Base-by-base conservation (phyloP, 1,140 invertebrate genomes). In the Alviniconcha marisindica region DNA sequence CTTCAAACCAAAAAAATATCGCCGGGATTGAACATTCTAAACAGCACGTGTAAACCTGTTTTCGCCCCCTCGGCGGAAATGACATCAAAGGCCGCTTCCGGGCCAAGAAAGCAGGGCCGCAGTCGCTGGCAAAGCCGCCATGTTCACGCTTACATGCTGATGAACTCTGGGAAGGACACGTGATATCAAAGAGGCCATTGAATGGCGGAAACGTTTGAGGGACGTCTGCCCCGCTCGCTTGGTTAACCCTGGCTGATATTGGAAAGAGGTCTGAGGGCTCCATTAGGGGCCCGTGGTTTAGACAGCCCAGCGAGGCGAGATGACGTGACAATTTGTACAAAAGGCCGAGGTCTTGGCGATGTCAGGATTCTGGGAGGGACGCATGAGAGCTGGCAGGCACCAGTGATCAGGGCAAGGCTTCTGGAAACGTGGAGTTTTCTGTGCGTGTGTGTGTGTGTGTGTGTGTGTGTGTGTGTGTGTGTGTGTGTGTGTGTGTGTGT, bases 301-400 rank as follows among this genome's bases (percentile, higher is more conserved):
- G 36, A 21, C 5, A 2, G 15, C 1, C 33, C 69, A 71, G 69
- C 69, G 69, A 71, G 69, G 69, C 69, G 69, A 40, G 15, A 33
- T 71, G 69, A 71, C 69, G 69, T 71, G 69, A 71, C 69, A 71
- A 71, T 71, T 71, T 71, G 69, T 71, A 71, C 69, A 71, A 71
- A 71, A 71, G 69, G 69, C 69, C 24, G 14, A 21, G 69, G 69
- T 71, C 69, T 71, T 71, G 69, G 36, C 0, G 10, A 24, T 71
- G 69, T 71, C 69, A 71, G 69, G 38, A 2, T 40, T 10, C 31
- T n/a, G 44, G 7, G 24, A 18, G 24, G 31, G 18, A 18, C 63
- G 31, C 5, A 31, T 69, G 21, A 33, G 69, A 15, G 69, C 12
- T 10, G 12, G 54, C 28, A n/a, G 54, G 54, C 4, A n/a, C 21